Conservation (phyloP, 2,888 invertebrate genomes). For the Lydus trimaculatus region DNA sequence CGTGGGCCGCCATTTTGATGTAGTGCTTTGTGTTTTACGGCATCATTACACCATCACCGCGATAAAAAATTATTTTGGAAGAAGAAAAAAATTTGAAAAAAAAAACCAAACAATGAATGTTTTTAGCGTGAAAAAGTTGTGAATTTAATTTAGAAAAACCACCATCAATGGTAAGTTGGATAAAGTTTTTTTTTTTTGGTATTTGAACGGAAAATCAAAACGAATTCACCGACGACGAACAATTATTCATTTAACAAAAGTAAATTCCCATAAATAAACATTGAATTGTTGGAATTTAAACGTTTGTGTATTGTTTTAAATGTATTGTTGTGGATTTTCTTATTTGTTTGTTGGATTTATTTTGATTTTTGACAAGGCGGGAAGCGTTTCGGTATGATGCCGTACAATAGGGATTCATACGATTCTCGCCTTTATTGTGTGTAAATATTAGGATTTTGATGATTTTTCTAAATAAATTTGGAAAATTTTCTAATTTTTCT, state of each 20-base stretch:
- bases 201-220: background rate
- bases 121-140: background rate
- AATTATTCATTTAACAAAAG: background rate
- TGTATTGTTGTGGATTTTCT: background rate
- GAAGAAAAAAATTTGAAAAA: background rate
- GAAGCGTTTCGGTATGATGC: constrained; percentile 46
- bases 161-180: constrained; percentile 1
- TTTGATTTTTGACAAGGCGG: constrained; percentile 54
- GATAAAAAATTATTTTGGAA: background rate
- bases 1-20: constrained; percentile 61
- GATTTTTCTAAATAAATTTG: constrained; percentile 11
- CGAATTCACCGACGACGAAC: background rate
- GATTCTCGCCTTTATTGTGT: constrained; percentile 43
- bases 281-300: background rate
- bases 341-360: constrained; percentile 28
- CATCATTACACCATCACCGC: constrained; percentile 40
- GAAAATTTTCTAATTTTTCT: constrained; percentile 12
- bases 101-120: background rate
- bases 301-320: background rate
- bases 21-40: constrained; percentile 50
- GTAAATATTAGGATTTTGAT: constrained; percentile 39
- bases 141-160: background rate
- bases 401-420: constrained; percentile 47
- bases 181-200: background rate
- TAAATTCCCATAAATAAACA: background rate